Evolutionary conservation across 2,888 invertebrate genomes (phyloP).

Genomic region (Troides oblongomaculatus): DNA sequence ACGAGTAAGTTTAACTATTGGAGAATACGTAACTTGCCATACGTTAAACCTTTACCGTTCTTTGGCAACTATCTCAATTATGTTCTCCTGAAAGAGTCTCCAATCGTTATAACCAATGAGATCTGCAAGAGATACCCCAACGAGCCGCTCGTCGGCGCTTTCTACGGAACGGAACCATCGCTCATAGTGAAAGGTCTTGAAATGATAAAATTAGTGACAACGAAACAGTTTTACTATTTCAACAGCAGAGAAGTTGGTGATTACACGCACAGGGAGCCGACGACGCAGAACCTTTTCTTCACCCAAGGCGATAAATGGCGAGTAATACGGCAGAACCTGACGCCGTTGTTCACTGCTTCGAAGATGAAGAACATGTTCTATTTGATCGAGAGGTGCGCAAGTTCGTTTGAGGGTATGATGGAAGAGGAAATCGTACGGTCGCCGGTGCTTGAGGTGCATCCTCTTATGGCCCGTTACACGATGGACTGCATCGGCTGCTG

Average conservation of each 20-base stretch:
- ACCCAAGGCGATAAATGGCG: conserved; percentile 59
- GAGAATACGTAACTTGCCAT: conserved; percentile 49
- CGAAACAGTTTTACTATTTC: conserved; percentile 61
- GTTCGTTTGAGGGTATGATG: conserved; percentile 46
- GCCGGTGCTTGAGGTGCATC: conserved; percentile 42
- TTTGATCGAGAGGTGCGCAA: conserved; percentile 48
- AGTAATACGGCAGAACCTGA: conserved; percentile 55
- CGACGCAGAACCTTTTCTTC: conserved; percentile 50
- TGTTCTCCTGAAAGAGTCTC: conserved; percentile 45
- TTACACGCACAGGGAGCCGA: conserved; percentile 45
- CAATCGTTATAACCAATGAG: conserved; percentile 39
- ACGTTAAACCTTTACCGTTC: conserved; percentile 44
- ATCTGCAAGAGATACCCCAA: conserved; percentile 50
- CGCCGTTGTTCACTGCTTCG: conserved; percentile 56
- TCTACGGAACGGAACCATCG: conserved; percentile 56
- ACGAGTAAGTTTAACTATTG: conserved; percentile 50
- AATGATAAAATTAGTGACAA: conserved; percentile 50
- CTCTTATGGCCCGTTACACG: conserved; percentile 48
- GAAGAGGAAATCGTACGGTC: conserved; percentile 36
- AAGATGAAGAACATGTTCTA: conserved; percentile 67
- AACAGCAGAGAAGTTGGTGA: conserved; percentile 51
- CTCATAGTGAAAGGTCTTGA: conserved; percentile 58
- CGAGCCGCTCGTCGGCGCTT: conserved; percentile 55
- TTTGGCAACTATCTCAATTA: conserved; percentile 55
- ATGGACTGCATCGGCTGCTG: conserved; percentile 59